These are phyloP conservation scores for Eudorcas thomsonii DNA, from an alignment of 2,113 vertebrate genomes.

Conservation along the genomic window DNA sequence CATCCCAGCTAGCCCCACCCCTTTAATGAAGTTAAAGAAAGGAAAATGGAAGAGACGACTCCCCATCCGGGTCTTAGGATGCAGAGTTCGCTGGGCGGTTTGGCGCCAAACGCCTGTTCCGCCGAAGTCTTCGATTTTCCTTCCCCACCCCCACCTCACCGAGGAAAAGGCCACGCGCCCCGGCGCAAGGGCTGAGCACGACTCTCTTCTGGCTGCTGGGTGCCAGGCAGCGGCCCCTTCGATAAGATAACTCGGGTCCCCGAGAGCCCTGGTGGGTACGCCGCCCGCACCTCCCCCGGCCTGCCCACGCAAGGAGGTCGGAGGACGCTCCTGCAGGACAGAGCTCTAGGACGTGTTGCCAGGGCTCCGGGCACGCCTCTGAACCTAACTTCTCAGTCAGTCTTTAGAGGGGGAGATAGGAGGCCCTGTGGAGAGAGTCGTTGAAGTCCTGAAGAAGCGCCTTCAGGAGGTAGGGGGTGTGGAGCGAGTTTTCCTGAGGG, in stretches of 20 bases:
- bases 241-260: neutral
- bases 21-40: neutral
- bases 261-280: too few relatives aligned
- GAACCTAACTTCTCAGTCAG: neutral
- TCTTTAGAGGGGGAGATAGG: neutral
- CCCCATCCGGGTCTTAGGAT: neutral
- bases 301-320: neutral
- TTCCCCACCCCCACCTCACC: neutral
- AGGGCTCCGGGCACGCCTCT: neutral
- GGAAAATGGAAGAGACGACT: neutral
- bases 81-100: neutral
- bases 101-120: neutral
- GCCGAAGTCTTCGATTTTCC: neutral
- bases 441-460: neutral
- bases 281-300: fast-evolving
- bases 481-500: neutral
- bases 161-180: neutral
- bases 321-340: neutral
- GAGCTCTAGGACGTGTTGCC: neutral
- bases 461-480: neutral
- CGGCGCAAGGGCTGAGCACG: fast-evolving
- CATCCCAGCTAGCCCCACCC: neutral
- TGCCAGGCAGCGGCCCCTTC: neutral
- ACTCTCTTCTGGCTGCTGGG: fast-evolving
- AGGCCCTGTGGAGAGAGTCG: neutral